Conservation (phyloP, 2,888 invertebrate species). For the Quadriops clusia region DNA sequence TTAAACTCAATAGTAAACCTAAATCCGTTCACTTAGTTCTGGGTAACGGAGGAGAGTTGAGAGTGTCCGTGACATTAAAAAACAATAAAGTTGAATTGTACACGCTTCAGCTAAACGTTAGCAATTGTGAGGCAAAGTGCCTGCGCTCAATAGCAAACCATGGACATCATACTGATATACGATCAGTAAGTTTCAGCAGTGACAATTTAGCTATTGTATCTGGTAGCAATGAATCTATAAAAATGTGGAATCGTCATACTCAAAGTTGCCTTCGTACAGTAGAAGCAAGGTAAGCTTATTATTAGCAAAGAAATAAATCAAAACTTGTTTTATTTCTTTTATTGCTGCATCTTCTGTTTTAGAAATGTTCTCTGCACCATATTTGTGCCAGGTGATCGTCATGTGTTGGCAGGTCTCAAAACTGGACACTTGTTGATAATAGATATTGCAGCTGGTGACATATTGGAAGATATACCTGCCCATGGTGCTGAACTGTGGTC, state of each 20-base stretch:
- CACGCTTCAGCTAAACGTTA: constrained; percentile 40
- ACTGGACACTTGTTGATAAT: constrained; percentile 71
- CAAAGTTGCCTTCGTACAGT: constrained; percentile 52
- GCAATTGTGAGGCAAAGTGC: constrained; percentile 42
- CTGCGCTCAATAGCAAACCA: constrained; percentile 56
- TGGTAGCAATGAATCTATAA: constrained; percentile 76
- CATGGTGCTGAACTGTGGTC: constrained; percentile 67
- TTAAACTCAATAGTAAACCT: constrained; percentile 53
- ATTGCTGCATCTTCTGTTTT: constrained; percentile 13
- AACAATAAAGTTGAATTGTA: constrained; percentile 69
- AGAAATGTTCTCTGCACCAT: constrained; percentile 59
- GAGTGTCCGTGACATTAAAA: constrained; percentile 51
- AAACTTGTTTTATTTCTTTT: background rate
- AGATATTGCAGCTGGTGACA: constrained; percentile 70
- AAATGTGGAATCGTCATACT: constrained; percentile 84
- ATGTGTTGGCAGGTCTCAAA: constrained; percentile 78
- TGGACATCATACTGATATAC: constrained; percentile 85
- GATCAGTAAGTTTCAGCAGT: constrained; percentile 78
- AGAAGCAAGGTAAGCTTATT: constrained; percentile 26
- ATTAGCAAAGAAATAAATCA: constrained; percentile 1
- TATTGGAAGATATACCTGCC: constrained; percentile 73
- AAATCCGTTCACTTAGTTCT: constrained; percentile 49
- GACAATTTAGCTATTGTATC: constrained; percentile 82
- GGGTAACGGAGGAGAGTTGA: constrained; percentile 59
- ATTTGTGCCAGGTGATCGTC: constrained; percentile 85